Conservation (phyloP, 2,888 invertebrate species). For the Lottia gigantea region DNA sequence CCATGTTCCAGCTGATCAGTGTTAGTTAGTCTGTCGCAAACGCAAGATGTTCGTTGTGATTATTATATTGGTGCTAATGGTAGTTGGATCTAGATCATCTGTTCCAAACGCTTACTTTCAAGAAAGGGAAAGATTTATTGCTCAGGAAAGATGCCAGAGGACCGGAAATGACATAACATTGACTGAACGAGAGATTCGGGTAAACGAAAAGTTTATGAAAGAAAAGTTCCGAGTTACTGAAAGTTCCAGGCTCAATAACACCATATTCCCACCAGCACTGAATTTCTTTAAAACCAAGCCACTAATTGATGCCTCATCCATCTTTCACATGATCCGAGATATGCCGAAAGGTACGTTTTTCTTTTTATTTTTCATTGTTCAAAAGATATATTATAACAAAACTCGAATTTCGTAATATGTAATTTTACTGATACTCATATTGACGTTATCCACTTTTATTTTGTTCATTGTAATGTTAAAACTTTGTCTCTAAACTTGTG, state of each 20-base stretch:
- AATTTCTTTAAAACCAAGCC: slow-evolving; percentile 35
- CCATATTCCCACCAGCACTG: slow-evolving; percentile 30
- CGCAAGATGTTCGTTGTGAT: too few species aligned
- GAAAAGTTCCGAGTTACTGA: slow-evolving; percentile 10
- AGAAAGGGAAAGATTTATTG: slow-evolving; percentile 16
- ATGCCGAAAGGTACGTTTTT: slow-evolving; percentile 46
- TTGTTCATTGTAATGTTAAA: too few species aligned
- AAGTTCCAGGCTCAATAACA: slow-evolving; percentile 11
- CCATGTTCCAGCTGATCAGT: too few species aligned
- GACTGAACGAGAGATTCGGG: slow-evolving; percentile 19
- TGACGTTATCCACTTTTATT: too few species aligned
- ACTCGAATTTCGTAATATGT: too few species aligned
- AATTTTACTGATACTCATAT: too few species aligned
- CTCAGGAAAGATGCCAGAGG: slow-evolving; percentile 17
- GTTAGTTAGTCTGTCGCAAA: too few species aligned
- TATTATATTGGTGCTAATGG: too few species aligned
- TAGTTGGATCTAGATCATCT: too few species aligned
- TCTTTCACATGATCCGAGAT: slow-evolving; percentile 36
- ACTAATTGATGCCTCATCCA: slow-evolving; percentile 35
- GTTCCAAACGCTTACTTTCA: slow-evolving; percentile 13
- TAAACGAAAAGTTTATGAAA: slow-evolving; percentile 21
- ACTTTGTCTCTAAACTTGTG: too few species aligned
- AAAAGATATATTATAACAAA: too few species aligned
- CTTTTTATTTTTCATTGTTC: too few species aligned
- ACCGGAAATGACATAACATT: slow-evolving; percentile 16